A percentile compares a stretch with the other conserved stretches of the same genome.
Conservation (phyloP, 2,888 invertebrate genomes). For the Catocala nupta region DNA sequence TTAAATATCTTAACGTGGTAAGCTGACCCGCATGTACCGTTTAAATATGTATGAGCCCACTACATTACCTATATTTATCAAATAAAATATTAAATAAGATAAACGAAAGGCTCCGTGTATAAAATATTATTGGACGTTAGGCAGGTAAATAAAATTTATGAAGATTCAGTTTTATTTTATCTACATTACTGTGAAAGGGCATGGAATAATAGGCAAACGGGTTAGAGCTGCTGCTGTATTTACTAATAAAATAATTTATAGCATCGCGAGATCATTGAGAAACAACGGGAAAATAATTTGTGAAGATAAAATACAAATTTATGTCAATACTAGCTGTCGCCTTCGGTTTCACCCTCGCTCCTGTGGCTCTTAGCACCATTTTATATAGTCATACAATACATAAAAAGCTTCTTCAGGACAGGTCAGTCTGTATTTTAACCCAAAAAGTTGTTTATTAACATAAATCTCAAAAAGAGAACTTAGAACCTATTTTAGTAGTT, state of each 20-base stretch:
- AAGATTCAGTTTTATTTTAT: constrained; percentile 34
- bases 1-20: constrained; percentile 13
- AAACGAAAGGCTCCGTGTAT: constrained; percentile 28
- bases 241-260: constrained; percentile 2
- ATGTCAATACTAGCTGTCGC: too few species aligned
- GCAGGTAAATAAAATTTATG: constrained; percentile 38
- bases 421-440: too few species aligned
- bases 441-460: too few species aligned
- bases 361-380: too few species aligned
- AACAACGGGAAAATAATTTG: not conserved
- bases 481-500: too few species aligned
- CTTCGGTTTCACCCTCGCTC: too few species aligned
- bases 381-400: too few species aligned
- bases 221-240: not conserved
- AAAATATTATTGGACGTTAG: constrained; percentile 36
- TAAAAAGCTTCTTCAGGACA: too few species aligned
- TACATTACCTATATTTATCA: constrained; percentile 41
- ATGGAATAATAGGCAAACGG: constrained; percentile 23
- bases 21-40: constrained; percentile 17
- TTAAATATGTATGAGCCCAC: constrained; percentile 29
- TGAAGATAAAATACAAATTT: not conserved
- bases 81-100: constrained; percentile 44
- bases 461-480: too few species aligned
- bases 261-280: not conserved
- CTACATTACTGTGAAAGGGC: constrained; percentile 24